phyloP scores from a whole-genome alignment of 2,113 vertebrate genomes.

The Pelodiscus sinensis region DNA sequence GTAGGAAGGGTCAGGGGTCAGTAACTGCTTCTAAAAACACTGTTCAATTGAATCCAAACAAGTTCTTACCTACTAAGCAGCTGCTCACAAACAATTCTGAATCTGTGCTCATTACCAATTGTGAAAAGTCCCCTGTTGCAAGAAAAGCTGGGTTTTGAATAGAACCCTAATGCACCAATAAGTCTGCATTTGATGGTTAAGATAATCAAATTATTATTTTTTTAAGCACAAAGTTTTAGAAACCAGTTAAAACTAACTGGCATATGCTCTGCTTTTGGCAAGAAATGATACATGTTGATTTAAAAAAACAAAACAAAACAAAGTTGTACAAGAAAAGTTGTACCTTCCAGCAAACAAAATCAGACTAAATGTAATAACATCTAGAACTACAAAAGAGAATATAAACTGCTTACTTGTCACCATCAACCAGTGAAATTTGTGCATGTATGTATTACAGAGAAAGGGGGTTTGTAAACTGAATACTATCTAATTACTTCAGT shows the following conservation, averaged over 20 bases:
- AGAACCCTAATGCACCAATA: constrained; percentile 26
- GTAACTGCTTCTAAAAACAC: constrained; percentile 85
- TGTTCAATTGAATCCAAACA: constrained; percentile 80
- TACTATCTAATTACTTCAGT: background rate
- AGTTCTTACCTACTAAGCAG: constrained; percentile 68
- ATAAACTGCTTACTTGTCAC: background rate
- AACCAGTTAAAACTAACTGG: constrained; percentile 28
- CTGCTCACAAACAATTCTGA: constrained; percentile 69
- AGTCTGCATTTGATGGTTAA: constrained; percentile 41
- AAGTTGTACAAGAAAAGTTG: background rate
- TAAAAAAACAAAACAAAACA: constrained; percentile 5
- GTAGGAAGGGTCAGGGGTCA: constrained; percentile 85
- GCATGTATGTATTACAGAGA: background rate
- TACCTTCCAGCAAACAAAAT: constrained; percentile 6
- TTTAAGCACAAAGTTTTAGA: constrained; percentile 21
- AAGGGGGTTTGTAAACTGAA: background rate
- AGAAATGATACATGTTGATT: constrained; percentile 28
- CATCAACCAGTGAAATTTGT: background rate
- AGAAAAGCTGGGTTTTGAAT: constrained; percentile 62
- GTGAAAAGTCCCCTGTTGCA: constrained; percentile 61
- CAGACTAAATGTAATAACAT: background rate
- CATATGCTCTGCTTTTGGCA: background rate
- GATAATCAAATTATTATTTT: constrained; percentile 31
- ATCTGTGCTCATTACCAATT: constrained; percentile 72
- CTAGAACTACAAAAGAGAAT: background rate